Evolutionary conservation across 1,140 invertebrate genomes (phyloP), one percentile per base, ranked within the genome.

Genomic region (Holotrichia oblita): DNA sequence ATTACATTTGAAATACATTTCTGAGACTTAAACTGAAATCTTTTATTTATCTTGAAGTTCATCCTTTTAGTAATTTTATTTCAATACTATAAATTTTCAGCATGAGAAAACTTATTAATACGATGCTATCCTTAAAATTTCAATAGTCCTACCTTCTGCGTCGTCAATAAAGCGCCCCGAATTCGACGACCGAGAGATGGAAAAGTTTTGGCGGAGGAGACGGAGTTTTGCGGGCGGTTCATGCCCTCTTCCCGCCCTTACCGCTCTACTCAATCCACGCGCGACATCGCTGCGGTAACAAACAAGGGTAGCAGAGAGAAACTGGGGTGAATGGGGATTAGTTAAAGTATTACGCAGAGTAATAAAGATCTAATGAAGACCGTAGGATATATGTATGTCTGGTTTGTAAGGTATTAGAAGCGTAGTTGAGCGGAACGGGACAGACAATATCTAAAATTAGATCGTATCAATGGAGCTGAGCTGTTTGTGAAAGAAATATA

Each of bases 81-180:
- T n/a, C n/a, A n/a, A n/a, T n/a, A n/a, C n/a, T n/a, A n/a, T n/a
- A n/a, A n/a, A n/a, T n/a, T n/a, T n/a, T n/a, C n/a, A n/a, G n/a
- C n/a, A n/a, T n/a, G n/a, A n/a, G n/a, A 48, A 12, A 48, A 48
- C 0, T 48, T 48, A 48, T 48, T 48, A 48, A 48, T 48, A 48
- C n/a, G n/a, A n/a, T n/a, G n/a, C n/a, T 48, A 48, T 48, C 44
- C 44, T 48, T 48, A 48, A 48, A 48, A 48, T 48, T 48, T 48
- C 44, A 48, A 48, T n/a, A 48, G 44, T 12, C n/a, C 44, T 14
- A 48, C 44, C 12, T 48, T 48, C n/a, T n/a, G n/a, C n/a, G 44
- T n/a, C 44, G 12, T 48, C 44, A n/a, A 48, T 48, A 48, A 48
- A 48, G n/a, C 44, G 8, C 44, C 44, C n/a, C 12, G n/a, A 48